Evolutionary conservation across 2,113 vertebrate genomes (phyloP).

Genomic region (Cervus canadensis): DNA sequence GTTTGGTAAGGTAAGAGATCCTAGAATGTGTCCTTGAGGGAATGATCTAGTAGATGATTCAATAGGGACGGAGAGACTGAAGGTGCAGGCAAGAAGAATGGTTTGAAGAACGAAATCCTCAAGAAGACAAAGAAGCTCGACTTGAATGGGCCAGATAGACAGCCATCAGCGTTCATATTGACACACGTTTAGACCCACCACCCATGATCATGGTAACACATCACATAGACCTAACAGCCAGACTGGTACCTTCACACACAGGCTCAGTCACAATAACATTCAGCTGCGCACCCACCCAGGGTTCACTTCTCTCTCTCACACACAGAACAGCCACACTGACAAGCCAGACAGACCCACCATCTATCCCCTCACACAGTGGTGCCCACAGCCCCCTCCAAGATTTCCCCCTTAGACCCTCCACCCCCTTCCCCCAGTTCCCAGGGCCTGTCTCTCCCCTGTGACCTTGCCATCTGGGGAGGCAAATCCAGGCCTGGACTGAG

Average conservation of each 20-base stretch:
- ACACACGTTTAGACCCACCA: not conserved
- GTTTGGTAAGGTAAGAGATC: not conserved
- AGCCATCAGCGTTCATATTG: not conserved
- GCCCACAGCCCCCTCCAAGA: not conserved
- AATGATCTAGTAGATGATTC: not conserved
- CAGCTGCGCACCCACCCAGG: not conserved
- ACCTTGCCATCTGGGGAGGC: not conserved
- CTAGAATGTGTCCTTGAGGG: not conserved
- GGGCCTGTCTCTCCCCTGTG: not conserved
- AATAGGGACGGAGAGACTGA: not conserved
- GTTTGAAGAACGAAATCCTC: not conserved
- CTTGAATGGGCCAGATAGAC: not conserved
- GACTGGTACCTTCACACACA: not conserved
- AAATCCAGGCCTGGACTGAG: constrained; percentile 2
- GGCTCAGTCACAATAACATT: not conserved
- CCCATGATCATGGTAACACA: not conserved
- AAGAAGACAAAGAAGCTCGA: not conserved
- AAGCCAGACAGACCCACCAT: not conserved
- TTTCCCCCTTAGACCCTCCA: not conserved
- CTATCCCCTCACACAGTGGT: not conserved
- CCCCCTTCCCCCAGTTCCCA: not conserved
- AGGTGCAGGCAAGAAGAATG: not conserved
- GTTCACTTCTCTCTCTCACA: not conserved
- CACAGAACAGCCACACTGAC: not conserved
- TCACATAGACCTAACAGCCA: not conserved